Evolutionary conservation across 1,140 invertebrate species (phyloP).

Genomic region (Eriosoma lanigerum): DNA sequence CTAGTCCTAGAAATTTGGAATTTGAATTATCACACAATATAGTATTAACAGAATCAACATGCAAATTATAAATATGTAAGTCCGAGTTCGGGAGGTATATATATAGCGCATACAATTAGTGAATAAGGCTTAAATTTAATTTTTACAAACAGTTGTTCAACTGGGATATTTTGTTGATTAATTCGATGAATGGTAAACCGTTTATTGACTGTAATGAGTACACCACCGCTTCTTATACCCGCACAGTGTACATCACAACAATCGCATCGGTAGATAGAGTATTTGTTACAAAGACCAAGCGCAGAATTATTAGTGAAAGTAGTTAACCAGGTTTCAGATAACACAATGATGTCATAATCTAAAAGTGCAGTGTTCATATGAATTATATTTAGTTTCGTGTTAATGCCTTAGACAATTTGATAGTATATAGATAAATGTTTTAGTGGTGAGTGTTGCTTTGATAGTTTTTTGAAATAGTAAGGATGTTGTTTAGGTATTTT

Average conservation of each 20-base stretch:
- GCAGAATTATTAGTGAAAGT: conserved; percentile 33
- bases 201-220: conserved; percentile 27
- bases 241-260: background rate
- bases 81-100: too few species aligned
- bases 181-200: conserved; percentile 14
- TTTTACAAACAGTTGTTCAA: conserved; percentile 33
- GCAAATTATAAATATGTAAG: conserved; percentile 25
- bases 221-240: conserved; percentile 20
- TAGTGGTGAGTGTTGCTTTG: too few species aligned
- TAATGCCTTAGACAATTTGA: too few species aligned
- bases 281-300: conserved; percentile 25
- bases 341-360: conserved; percentile 23
- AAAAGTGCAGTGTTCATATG: conserved; percentile 19
- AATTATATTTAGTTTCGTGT: conserved; percentile 3
- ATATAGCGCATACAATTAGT: too few species aligned
- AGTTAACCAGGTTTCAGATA: conserved; percentile 30
- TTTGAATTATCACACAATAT: conserved; percentile 4
- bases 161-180: conserved; percentile 16
- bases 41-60: conserved; percentile 21
- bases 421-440: too few species aligned
- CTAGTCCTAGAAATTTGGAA: conserved; percentile 22
- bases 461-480: too few species aligned
- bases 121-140: conserved; percentile 32
- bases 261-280: conserved; percentile 22
- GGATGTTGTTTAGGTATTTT: too few species aligned